Conservation (phyloP, 2,113 vertebrate genomes). For the Carettochelys insculpta region DNA sequence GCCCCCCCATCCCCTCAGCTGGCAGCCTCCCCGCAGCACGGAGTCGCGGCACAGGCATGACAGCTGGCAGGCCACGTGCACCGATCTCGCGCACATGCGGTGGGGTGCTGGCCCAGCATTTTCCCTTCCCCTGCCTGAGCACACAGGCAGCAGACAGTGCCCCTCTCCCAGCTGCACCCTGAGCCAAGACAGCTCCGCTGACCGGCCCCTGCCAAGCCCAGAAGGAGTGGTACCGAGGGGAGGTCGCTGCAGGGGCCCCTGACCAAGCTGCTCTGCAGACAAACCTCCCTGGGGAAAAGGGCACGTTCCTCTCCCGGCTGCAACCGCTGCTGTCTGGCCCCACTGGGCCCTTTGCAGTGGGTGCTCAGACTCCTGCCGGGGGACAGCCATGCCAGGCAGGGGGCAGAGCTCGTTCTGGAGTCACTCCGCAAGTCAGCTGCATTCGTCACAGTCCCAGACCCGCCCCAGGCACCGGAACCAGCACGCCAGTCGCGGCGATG, state of each 20-base stretch:
- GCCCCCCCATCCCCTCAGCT: neutral
- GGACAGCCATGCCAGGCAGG: too few species aligned
- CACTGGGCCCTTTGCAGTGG: neutral
- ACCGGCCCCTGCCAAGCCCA: neutral
- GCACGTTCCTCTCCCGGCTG: neutral
- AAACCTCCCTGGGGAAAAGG: neutral
- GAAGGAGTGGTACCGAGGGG: neutral
- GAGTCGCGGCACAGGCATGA: rapidly evolving
- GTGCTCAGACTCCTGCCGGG: neutral
- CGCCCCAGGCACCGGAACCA: rapidly evolving
- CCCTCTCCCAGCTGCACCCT: neutral
- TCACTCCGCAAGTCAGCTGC: neutral
- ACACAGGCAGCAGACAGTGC: neutral
- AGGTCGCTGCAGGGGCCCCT: neutral
- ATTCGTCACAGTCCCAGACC: neutral
- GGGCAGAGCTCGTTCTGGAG: neutral
- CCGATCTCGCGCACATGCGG: rapidly evolving
- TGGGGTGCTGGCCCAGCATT: neutral
- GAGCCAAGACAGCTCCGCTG: neutral
- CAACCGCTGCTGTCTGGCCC: neutral
- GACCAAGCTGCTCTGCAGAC: neutral
- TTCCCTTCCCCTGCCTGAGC: rapidly evolving
- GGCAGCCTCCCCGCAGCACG: slow-evolving; percentile 8
- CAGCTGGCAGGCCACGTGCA: neutral
- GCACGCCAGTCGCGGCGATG: neutral